Conservation (phyloP, 1,140 invertebrate genomes). For the Zaprionus africanus region DNA sequence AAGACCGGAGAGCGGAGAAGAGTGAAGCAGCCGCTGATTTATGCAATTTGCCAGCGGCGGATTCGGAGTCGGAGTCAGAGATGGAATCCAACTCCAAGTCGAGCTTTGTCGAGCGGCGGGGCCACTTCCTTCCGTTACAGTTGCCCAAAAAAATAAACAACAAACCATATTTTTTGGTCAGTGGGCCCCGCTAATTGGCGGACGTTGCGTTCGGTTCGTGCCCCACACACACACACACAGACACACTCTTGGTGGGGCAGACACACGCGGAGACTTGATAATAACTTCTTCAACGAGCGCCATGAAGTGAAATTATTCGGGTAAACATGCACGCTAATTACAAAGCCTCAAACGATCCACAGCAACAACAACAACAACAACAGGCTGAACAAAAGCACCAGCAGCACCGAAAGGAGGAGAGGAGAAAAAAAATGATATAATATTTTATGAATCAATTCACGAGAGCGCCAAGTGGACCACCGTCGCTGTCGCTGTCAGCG, state of each 20-base stretch:
- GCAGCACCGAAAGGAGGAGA: slow-evolving; percentile 19
- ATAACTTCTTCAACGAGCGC: slow-evolving; percentile 81
- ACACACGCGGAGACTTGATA: slow-evolving; percentile 48
- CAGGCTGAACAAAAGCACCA: slow-evolving; percentile 12
- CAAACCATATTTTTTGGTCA: slow-evolving; percentile 47
- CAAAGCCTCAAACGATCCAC: slow-evolving; percentile 69
- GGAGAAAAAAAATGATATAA: slow-evolving; percentile 73
- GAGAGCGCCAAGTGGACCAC: slow-evolving; percentile 81
- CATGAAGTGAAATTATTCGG: slow-evolving; percentile 82
- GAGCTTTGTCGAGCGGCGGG: slow-evolving; percentile 19
- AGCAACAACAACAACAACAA: slow-evolving; percentile 25
- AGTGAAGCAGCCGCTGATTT: slow-evolving; percentile 60
- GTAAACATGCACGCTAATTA: slow-evolving; percentile 82
- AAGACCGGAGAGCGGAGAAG: not conserved
- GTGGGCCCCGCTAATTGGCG: slow-evolving; percentile 71
- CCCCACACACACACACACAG: slow-evolving; percentile 34
- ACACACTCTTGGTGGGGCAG: not conserved
- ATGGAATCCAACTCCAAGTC: slow-evolving; percentile 23
- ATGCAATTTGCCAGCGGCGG: slow-evolving; percentile 65
- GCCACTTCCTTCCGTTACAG: slow-evolving; percentile 78
- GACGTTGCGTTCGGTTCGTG: slow-evolving; percentile 68
- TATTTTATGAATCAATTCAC: slow-evolving; percentile 83
- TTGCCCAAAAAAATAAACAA: slow-evolving; percentile 51
- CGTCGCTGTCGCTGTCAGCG: slow-evolving; percentile 60
- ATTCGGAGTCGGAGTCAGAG: slow-evolving; percentile 16